These are phyloP conservation scores for Eulemur rufifrons DNA, from an alignment of 2,113 vertebrate species.

Conservation along the genomic window DNA sequence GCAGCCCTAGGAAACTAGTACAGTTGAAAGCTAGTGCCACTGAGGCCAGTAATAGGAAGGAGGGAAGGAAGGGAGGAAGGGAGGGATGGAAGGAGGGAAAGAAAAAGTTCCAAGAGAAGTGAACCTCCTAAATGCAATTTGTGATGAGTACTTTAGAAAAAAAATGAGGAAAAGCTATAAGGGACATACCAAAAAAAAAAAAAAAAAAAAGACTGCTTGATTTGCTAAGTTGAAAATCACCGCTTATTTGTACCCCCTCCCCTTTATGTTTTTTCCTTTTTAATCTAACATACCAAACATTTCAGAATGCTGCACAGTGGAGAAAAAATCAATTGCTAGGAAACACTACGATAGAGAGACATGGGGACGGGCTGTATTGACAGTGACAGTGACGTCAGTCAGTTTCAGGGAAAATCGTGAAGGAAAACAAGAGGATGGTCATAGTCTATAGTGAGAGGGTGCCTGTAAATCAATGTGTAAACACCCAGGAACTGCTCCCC, in stretches of 20 bases:
- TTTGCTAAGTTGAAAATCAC: slow-evolving; percentile 40
- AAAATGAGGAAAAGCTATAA: slow-evolving; percentile 13
- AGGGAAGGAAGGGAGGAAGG: neutral
- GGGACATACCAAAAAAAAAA: neutral
- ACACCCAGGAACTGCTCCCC: slow-evolving; percentile 72
- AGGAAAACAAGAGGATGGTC: slow-evolving; percentile 55
- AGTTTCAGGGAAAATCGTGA: neutral
- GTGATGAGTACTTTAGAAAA: slow-evolving; percentile 29
- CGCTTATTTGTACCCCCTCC: neutral
- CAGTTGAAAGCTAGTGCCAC: neutral
- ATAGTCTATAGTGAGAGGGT: slow-evolving; percentile 45
- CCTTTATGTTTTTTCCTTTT: neutral
- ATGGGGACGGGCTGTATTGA: neutral
- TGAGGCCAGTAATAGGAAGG: neutral
- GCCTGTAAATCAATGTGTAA: slow-evolving; percentile 83
- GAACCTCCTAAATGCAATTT: slow-evolving; percentile 41
- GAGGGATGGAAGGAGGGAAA: too few species aligned
- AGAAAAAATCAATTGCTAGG: neutral
- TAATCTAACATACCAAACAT: neutral
- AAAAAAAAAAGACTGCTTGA: neutral
- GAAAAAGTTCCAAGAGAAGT: slow-evolving; percentile 42
- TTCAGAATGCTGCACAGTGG: neutral
- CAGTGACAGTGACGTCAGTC: neutral
- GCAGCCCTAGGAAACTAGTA: neutral
- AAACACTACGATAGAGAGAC: slow-evolving; percentile 30